These are phyloP conservation scores for Australoheros facetus DNA, from an alignment of 2,797 vertebrate species.

Conservation along the genomic window DNA sequence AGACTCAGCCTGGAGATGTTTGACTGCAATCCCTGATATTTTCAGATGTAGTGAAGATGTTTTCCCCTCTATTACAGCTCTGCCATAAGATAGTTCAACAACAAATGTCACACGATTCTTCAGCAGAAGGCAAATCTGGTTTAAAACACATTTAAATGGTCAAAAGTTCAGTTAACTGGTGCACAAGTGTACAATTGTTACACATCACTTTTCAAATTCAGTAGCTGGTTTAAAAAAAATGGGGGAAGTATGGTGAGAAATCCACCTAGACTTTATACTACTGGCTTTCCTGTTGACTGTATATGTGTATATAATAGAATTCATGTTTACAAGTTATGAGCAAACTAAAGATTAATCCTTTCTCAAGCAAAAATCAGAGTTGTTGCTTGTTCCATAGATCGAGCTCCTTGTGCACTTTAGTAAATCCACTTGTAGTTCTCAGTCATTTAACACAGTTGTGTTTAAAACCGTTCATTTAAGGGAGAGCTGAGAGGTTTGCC, in stretches of 20 bases:
- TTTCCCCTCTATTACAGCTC: neutral
- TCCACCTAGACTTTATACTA: conserved; percentile 54
- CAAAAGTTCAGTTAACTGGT: conserved; percentile 8
- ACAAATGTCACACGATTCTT: neutral
- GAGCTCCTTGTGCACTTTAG: conserved; percentile 79
- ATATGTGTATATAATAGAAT: conserved; percentile 68
- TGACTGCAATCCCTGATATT: conserved; percentile 4
- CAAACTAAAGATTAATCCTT: conserved; percentile 60
- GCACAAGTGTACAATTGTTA: neutral
- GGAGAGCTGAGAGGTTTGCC: conserved; percentile 14
- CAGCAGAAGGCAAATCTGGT: neutral
- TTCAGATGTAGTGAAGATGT: neutral
- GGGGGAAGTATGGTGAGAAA: neutral
- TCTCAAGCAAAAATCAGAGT: conserved; percentile 47
- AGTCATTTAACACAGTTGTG: conserved; percentile 41
- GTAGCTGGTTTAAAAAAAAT: neutral
- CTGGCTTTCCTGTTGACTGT: conserved; percentile 63
- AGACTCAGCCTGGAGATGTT: neutral
- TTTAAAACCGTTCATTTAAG: conserved; percentile 34
- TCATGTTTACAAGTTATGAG: conserved; percentile 64
- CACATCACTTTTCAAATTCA: neutral
- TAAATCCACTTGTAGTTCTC: conserved; percentile 37
- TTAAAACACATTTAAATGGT: neutral
- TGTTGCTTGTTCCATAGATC: conserved; percentile 54
- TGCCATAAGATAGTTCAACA: neutral